phyloP scores from a whole-genome alignment of 2,888 invertebrate genomes.

The Plebejus anna region DNA sequence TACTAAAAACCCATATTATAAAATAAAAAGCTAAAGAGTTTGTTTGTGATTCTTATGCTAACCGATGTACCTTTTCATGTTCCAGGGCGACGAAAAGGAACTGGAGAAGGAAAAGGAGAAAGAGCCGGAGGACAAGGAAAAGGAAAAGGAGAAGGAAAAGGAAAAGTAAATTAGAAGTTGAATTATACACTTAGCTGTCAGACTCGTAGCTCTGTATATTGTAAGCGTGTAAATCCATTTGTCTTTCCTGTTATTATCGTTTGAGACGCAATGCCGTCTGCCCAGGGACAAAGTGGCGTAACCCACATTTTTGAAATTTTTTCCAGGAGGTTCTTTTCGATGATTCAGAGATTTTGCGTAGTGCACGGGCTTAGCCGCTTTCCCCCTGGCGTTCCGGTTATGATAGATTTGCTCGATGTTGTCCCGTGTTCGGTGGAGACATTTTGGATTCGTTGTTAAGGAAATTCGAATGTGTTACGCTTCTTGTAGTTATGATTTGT shows the following conservation, averaged over 20 bases:
- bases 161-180: conserved; percentile 50
- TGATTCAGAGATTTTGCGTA: background rate
- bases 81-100: conserved; percentile 89
- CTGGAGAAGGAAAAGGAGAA: conserved; percentile 81
- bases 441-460: conserved; percentile 33
- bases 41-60: background rate
- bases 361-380: background rate
- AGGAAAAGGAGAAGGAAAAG: conserved; percentile 78
- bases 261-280: conserved; percentile 49
- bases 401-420: conserved; percentile 49
- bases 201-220: conserved; percentile 67
- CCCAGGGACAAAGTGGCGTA: conserved; percentile 20
- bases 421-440: conserved; percentile 43
- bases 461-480: conserved; percentile 33
- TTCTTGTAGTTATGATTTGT: conserved; percentile 34
- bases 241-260: conserved; percentile 70
- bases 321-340: background rate
- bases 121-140: conserved; percentile 85
- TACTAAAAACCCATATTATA: too few relatives aligned
- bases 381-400: background rate
- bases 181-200: conserved; percentile 57
- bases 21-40: too few relatives aligned
- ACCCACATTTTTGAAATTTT: conserved; percentile 32
- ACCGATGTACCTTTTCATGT: conserved; percentile 7
- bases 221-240: conserved; percentile 75